These are phyloP conservation scores for Metalampra italica DNA, from an alignment of 2,888 invertebrate genomes.

Conservation along the genomic window DNA sequence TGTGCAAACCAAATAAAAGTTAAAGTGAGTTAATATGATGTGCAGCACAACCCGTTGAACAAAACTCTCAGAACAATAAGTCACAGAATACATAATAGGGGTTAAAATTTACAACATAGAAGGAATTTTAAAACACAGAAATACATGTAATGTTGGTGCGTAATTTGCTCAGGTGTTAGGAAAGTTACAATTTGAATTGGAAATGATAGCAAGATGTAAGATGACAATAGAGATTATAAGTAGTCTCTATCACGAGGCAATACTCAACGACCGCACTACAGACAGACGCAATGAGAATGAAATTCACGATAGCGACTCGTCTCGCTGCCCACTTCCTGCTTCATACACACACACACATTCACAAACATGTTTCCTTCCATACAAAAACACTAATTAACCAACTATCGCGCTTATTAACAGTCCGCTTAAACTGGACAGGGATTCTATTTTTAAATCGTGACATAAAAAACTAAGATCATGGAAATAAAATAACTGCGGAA, in stretches of 20 bases:
- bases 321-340: conserved; percentile 43
- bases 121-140: too few relatives aligned
- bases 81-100: too few relatives aligned
- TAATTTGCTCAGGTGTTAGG: too few relatives aligned
- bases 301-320: conserved; percentile 51
- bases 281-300: conserved; percentile 32
- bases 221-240: too few relatives aligned
- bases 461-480: background rate
- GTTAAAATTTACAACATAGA: too few relatives aligned
- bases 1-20: too few relatives aligned
- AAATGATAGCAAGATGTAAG: too few relatives aligned
- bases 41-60: too few relatives aligned
- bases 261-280: conserved; percentile 14
- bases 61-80: too few relatives aligned
- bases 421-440: background rate
- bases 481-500: background rate
- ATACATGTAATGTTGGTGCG: too few relatives aligned
- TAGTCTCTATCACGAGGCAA: conserved; percentile 15
- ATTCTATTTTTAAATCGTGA: background rate
- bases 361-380: conserved; percentile 20
- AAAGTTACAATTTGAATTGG: too few relatives aligned
- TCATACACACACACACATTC: conserved; percentile 15
- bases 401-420: conserved; percentile 16
- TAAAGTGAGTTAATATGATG: too few relatives aligned
- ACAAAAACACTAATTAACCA: conserved; percentile 49